phyloP scores from a whole-genome alignment of 2,113 vertebrate species.

The Carassius carassius region DNA sequence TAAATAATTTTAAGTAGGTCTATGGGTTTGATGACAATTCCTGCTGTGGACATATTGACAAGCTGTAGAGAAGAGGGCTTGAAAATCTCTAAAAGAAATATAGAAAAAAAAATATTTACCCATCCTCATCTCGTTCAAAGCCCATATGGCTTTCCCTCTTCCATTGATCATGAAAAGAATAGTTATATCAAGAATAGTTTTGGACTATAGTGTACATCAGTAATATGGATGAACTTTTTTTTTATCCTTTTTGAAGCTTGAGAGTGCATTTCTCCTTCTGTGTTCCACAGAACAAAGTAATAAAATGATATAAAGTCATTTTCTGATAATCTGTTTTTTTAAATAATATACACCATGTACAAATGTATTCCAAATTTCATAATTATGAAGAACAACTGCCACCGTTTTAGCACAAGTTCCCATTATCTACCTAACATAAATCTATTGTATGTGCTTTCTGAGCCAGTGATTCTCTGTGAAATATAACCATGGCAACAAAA shows the following conservation, averaged over 20 bases:
- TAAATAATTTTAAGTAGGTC: conserved; percentile 19
- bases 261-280: too few species aligned
- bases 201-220: neutral
- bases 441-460: neutral
- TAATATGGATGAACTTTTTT: neutral
- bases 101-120: neutral
- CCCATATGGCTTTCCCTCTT: neutral
- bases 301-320: too few species aligned
- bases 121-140: too few species aligned
- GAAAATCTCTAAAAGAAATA: neutral
- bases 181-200: neutral
- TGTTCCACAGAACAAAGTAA: neutral
- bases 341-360: too few species aligned
- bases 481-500: conserved; percentile 47
- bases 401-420: neutral
- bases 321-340: neutral
- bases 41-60: neutral
- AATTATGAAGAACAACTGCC: neutral
- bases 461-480: conserved; percentile 18
- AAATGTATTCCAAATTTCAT: too few species aligned
- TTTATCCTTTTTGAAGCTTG: neutral
- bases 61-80: neutral
- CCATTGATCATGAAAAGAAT: neutral
- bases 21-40: neutral
- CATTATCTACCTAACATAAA: conserved; percentile 10